Evolutionary conservation across 2,888 invertebrate species (phyloP), one percentile per base, ranked within the genome.

Genomic region (Platycnemis pennipes): DNA sequence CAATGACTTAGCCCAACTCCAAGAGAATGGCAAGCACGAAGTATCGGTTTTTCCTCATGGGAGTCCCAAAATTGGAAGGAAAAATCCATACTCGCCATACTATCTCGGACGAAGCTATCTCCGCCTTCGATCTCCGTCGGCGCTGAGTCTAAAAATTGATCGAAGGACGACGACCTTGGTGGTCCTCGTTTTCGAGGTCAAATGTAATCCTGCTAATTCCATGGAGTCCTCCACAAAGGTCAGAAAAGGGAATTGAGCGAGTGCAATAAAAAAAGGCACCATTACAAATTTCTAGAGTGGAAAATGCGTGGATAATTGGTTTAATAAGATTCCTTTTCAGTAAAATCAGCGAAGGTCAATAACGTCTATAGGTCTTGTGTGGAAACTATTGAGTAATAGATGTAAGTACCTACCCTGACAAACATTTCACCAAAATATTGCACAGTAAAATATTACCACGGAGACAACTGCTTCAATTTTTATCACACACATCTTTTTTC

Each of bases 61-160:
- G 13, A 63, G 2, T 77, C 37, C 77, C 77, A 8, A 77, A 77
- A 37, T 77, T 77, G 37, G 37, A 26, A 77, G 77, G 77, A 77
- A 77, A 77, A 77, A 77, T 37, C 37, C 77, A 31, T 37, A 37
- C 11, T 77, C 37, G 13, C 13, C 77, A 37, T 26, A 37, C 0
- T 16, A 37, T 77, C 77, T 13, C 77, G 37, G 31, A 5, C 77
- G 77, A 63, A 37, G 77, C 37, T 37, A 77, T 77, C 77, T 77
- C 13, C 37, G 37, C 31, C 37, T 77, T 77, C 77, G 77, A 77
- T 77, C 77, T 77, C 37, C 31, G 77, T 77, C 77, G 77, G 77
- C 77, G 77, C 77, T 77, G 77, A n/a, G 37, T 22, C 77, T 77
- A 77, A 77, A 77, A 77, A 37, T 77, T 77, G 37, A 31, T 37